Conservation (phyloP, 1,140 invertebrate species). For the Nephila pilipes region DNA sequence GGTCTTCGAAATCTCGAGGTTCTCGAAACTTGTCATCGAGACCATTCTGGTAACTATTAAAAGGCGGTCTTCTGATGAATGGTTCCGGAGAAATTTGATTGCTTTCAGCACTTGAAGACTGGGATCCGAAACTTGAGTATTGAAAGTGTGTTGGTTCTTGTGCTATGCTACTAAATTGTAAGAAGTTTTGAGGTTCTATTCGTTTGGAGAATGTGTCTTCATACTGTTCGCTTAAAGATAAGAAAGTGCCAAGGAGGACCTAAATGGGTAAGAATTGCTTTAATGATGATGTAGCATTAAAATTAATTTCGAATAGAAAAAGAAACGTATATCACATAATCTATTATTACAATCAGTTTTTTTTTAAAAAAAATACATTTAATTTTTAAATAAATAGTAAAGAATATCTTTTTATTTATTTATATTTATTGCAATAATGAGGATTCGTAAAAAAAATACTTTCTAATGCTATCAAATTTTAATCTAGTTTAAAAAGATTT, state of each 20-base stretch:
- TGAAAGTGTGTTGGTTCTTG: neutral
- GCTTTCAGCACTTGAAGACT: conserved; percentile 18
- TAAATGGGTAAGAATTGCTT: neutral
- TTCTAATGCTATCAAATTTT: too few species aligned
- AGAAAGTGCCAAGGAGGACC: neutral
- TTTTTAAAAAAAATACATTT: too few species aligned
- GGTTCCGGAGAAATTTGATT: neutral
- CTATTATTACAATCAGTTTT: too few species aligned
- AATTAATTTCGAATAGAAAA: too few species aligned
- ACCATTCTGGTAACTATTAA: neutral
- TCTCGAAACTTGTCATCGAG: neutral
- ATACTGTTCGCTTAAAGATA: neutral
- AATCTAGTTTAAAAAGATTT: too few species aligned
- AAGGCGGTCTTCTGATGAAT: neutral
- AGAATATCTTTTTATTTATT: too few species aligned
- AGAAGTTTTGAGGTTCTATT: neutral
- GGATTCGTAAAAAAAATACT: too few species aligned
- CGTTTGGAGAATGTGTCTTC: conserved; percentile 15
- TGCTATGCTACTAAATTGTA: neutral
- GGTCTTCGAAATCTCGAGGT: conserved; percentile 4
- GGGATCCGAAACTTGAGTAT: conserved; percentile 50
- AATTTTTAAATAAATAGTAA: too few species aligned
- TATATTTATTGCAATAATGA: too few species aligned
- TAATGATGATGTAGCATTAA: neutral
- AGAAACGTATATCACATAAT: too few species aligned